Percentiles rank a stretch among this genome's conserved stretches.
Evolutionary conservation across 2,113 vertebrate genomes (phyloP).

Genomic region (Nyctibius bracteatus): DNA sequence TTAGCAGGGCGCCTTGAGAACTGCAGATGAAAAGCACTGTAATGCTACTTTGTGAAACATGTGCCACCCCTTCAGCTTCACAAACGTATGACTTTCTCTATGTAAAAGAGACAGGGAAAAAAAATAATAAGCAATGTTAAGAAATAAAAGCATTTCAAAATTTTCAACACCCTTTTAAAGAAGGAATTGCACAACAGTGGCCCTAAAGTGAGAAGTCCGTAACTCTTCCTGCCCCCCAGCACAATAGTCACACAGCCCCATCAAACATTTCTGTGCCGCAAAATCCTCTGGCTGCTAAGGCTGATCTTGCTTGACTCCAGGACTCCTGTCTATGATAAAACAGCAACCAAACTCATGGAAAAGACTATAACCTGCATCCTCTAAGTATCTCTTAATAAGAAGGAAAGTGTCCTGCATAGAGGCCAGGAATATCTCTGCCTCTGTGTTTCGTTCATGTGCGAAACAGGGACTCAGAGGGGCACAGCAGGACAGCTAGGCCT

Average conservation of each 20-base stretch:
- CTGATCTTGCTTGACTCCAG: background rate
- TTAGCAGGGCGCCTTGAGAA: background rate
- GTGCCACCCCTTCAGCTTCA: background rate
- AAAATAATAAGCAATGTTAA: background rate
- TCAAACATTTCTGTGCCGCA: background rate
- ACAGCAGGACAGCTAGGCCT: slow-evolving; percentile 15
- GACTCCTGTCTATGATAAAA: background rate
- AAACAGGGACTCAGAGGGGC: background rate
- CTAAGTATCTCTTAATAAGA: background rate
- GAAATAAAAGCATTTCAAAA: background rate
- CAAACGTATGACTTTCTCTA: background rate
- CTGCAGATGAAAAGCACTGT: background rate
- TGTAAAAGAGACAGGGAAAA: background rate
- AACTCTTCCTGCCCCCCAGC: background rate
- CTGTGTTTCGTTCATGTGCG: background rate
- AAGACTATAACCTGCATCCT: background rate
- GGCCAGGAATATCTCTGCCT: background rate
- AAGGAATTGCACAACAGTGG: background rate
- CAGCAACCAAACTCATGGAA: background rate
- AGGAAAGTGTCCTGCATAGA: background rate
- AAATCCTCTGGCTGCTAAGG: background rate
- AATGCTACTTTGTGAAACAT: background rate
- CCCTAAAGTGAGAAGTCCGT: background rate
- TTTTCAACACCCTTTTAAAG: background rate
- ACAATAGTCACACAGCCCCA: background rate